These are phyloP conservation scores for Keiferia lycopersicella DNA, from an alignment of 2,888 invertebrate species.

Conservation along the genomic window DNA sequence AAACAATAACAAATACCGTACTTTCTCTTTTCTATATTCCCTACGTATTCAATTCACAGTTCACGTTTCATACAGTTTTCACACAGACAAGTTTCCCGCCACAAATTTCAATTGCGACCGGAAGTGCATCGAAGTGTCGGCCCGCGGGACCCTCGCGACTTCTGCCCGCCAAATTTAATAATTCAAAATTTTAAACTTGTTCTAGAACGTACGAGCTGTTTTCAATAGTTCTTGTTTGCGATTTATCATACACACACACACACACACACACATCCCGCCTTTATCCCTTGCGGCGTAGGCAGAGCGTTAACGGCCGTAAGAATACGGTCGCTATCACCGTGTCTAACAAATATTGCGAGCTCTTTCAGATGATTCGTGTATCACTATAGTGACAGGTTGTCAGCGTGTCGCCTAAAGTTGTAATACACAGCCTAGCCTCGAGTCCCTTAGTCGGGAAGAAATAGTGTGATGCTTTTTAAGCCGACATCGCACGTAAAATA, in stretches of 20 bases:
- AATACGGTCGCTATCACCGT: too few relatives aligned
- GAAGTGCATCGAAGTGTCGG: constrained; percentile 46
- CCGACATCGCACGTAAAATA: too few relatives aligned
- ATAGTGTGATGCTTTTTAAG: too few relatives aligned
- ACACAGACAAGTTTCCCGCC: constrained; percentile 37
- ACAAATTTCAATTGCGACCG: constrained; percentile 50
- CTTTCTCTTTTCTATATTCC: neutral
- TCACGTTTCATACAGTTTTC: constrained; percentile 29
- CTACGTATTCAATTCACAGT: constrained; percentile 35
- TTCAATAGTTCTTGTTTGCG: constrained; percentile 30
- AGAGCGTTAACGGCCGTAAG: too few relatives aligned
- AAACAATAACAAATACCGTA: neutral
- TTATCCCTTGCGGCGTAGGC: too few relatives aligned
- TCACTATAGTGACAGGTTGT: too few relatives aligned
- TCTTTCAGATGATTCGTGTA: too few relatives aligned
- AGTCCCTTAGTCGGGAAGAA: too few relatives aligned
- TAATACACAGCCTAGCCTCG: too few relatives aligned
- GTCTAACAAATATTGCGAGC: too few relatives aligned
- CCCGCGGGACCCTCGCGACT: constrained; percentile 35
- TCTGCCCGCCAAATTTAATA: constrained; percentile 46
- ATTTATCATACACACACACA: neutral
- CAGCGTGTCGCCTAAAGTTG: too few relatives aligned
- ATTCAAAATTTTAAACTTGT: constrained; percentile 41
- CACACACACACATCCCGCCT: neutral
- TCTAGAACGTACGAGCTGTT: constrained; percentile 35